Conservation (phyloP, 2,113 vertebrate species). For the Athene cunicularia region DNA sequence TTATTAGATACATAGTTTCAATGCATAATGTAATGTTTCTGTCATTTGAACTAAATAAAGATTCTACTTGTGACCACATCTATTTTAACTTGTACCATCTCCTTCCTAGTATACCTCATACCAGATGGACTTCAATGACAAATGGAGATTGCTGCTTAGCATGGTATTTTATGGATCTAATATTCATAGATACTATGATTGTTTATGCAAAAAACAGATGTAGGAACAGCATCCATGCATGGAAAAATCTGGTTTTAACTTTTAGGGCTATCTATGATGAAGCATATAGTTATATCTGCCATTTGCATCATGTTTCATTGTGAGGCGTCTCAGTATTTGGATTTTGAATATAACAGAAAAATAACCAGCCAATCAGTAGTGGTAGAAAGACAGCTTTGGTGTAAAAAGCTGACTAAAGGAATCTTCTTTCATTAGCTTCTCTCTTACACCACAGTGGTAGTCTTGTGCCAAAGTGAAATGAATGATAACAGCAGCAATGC, state of each 20-base stretch:
- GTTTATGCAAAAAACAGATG: not conserved
- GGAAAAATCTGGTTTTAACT: not conserved
- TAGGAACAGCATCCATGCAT: not conserved
- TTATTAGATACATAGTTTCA: not conserved
- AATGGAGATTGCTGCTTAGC: not conserved
- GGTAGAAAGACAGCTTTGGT: not conserved
- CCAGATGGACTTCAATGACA: not conserved
- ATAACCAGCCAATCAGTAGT: not conserved
- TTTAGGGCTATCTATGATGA: not conserved
- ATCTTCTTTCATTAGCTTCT: not conserved
- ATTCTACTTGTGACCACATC: not conserved
- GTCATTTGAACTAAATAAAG: conserved; percentile 1
- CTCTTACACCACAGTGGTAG: not conserved
- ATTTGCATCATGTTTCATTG: not conserved
- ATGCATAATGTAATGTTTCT: not conserved
- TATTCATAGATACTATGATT: not conserved
- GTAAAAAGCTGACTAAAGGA: not conserved
- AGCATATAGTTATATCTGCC: not conserved
- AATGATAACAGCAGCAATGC: not conserved
- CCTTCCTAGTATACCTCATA: not conserved
- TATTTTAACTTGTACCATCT: not conserved
- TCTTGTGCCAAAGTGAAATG: not conserved
- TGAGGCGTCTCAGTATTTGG: not conserved
- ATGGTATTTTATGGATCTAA: not conserved
- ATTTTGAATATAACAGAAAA: not conserved